Conservation (phyloP, 1,140 invertebrate species). For the Bursaphelenchus mucronatus region DNA sequence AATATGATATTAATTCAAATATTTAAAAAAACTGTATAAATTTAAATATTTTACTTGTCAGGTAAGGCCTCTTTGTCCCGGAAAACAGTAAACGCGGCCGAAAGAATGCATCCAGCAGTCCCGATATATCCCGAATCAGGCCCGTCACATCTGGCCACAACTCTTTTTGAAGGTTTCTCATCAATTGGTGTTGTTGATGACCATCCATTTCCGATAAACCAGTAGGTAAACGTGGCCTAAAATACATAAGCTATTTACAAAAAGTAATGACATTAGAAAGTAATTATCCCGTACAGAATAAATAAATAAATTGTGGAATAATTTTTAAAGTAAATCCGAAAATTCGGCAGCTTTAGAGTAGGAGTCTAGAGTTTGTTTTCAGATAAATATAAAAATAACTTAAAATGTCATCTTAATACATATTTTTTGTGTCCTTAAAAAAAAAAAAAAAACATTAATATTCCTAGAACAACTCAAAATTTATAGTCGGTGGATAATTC, state of each 20-base stretch:
- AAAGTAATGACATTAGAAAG: not conserved
- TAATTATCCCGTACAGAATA: no score
- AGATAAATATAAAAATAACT: no score
- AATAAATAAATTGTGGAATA: no score
- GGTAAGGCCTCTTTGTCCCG: slow-evolving; percentile 75
- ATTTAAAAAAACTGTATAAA: not conserved
- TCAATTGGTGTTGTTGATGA: slow-evolving; percentile 68
- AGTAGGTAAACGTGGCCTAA: slow-evolving; percentile 54
- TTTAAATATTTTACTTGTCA: slow-evolving; percentile 64
- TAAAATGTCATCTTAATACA: slow-evolving; percentile 9
- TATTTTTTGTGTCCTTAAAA: not conserved
- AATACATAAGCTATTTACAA: slow-evolving; percentile 20
- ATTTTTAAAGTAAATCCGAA: no score
- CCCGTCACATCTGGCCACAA: slow-evolving; percentile 67
- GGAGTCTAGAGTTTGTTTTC: no score
- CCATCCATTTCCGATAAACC: slow-evolving; percentile 72
- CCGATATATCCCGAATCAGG: slow-evolving; percentile 75
- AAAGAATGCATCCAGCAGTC: slow-evolving; percentile 72
- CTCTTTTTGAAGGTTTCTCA: slow-evolving; percentile 68
- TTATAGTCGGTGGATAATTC: not conserved
- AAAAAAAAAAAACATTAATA: slow-evolving; percentile 18
- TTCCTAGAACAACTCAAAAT: slow-evolving; percentile 15
- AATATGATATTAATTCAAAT: slow-evolving; percentile 1
- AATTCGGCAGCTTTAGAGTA: no score
- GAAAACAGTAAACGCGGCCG: slow-evolving; percentile 72